Evolutionary conservation across 2,113 vertebrate genomes (phyloP).

Genomic region (Chaetodon auriga): DNA sequence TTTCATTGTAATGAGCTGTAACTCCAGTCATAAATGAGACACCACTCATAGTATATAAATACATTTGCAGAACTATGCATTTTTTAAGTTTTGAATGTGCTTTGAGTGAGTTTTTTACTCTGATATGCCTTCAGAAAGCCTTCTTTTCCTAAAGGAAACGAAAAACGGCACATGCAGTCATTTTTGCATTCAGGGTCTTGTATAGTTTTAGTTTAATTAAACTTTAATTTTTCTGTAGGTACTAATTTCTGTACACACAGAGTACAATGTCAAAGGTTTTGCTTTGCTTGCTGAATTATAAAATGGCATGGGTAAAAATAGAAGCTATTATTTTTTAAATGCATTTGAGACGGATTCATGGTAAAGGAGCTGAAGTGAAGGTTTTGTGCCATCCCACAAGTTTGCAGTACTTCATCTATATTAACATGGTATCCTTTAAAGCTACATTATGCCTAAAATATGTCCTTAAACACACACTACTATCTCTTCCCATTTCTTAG

Average conservation of each 20-base stretch:
- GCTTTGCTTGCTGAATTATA: not conserved
- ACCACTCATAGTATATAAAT: not conserved
- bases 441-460: not conserved
- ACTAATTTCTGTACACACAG: not conserved
- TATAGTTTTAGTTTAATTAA: not conserved
- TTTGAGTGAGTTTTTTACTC: not conserved
- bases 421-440: constrained; percentile 5
- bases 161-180: not conserved
- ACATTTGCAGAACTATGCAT: not conserved
- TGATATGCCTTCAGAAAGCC: not conserved
- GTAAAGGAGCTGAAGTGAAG: not conserved
- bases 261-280: not conserved
- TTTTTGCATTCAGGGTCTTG: not conserved
- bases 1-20: not conserved
- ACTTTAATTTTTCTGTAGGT: not conserved
- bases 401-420: constrained; percentile 2
- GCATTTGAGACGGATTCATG: constrained; percentile 1
- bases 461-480: constrained; percentile 6
- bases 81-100: not conserved
- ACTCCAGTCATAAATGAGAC: not conserved
- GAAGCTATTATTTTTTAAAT: not conserved
- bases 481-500: not conserved
- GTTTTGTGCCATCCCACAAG: constrained; percentile 1
- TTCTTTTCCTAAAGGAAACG: not conserved
- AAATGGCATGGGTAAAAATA: constrained; percentile 13